Evolutionary conservation across 2,888 invertebrate species (phyloP).

Genomic region (Periphyllus acericola): DNA sequence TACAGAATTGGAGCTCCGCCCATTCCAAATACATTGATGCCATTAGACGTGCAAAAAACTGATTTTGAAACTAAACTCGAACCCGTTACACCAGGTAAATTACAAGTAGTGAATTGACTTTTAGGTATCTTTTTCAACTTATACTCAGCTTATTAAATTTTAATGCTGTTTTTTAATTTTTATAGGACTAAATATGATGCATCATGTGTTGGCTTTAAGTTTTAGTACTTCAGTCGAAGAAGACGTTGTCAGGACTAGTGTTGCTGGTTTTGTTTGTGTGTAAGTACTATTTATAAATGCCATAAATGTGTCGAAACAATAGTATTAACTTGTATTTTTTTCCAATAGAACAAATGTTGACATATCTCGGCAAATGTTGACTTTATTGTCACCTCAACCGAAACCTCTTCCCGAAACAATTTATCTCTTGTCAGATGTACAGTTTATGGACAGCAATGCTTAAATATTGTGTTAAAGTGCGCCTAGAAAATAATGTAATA

Average conservation of each 20-base stretch:
- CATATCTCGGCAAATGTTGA: conserved; percentile 85
- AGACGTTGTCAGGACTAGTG: conserved; percentile 86
- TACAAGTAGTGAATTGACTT: too few species aligned
- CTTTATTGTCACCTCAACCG: conserved; percentile 92
- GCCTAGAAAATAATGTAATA: neutral
- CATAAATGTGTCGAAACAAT: neutral
- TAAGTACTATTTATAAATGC: conserved; percentile 71
- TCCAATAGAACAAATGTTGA: conserved; percentile 87
- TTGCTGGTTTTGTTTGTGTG: conserved; percentile 92
- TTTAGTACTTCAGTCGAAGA: conserved; percentile 85
- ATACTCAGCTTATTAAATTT: conserved; percentile 19
- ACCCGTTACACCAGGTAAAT: conserved; percentile 76
- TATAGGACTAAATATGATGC: conserved; percentile 75
- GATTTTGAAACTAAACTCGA: conserved; percentile 93
- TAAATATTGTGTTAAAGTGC: neutral
- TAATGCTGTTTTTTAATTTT: conserved; percentile 17
- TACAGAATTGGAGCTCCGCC: conserved; percentile 95
- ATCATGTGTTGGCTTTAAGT: conserved; percentile 89
- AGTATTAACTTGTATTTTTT: conserved; percentile 54
- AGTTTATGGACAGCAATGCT: conserved; percentile 85
- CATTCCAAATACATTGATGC: conserved; percentile 95
- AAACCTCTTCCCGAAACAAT: conserved; percentile 90
- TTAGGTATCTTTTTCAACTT: too few species aligned
- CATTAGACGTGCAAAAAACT: conserved; percentile 92
- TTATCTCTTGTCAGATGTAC: conserved; percentile 87